These are phyloP conservation scores for Syrphus vitripennis DNA, from an alignment of 2,888 invertebrate species.

Conservation along the genomic window DNA sequence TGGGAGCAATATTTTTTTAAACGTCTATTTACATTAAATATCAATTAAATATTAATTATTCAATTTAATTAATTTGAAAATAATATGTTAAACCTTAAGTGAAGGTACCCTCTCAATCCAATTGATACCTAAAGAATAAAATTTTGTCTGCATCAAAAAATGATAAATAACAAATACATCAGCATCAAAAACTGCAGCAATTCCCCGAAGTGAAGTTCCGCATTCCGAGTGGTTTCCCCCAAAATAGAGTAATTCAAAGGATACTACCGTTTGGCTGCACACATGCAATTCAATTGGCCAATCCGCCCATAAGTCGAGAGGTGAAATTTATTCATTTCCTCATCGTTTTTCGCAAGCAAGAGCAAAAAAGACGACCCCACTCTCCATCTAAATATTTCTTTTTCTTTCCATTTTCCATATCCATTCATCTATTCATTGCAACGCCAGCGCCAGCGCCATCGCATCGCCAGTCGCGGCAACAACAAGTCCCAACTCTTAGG, in stretches of 20 bases:
- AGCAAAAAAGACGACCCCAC: slow-evolving; percentile 54
- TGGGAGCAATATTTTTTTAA: too few species aligned
- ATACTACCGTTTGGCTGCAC: slow-evolving; percentile 65
- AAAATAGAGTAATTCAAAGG: slow-evolving; percentile 67
- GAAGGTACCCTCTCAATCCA: neutral
- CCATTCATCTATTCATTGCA: slow-evolving; percentile 55
- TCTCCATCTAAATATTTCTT: slow-evolving; percentile 50
- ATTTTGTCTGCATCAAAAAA: slow-evolving; percentile 13
- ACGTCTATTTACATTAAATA: too few species aligned
- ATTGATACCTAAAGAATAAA: neutral
- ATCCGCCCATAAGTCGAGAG: slow-evolving; percentile 71
- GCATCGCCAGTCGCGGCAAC: slow-evolving; percentile 7
- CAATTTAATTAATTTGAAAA: too few species aligned
- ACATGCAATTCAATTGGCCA: slow-evolving; percentile 71
- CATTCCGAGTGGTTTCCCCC: slow-evolving; percentile 64
- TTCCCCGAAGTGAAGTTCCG: slow-evolving; percentile 68
- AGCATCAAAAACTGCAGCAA: slow-evolving; percentile 41
- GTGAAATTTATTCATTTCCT: slow-evolving; percentile 71
- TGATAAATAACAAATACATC: neutral
- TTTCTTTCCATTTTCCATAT: slow-evolving; percentile 59
- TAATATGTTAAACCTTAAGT: neutral
- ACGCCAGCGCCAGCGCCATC: neutral
- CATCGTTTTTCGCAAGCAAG: slow-evolving; percentile 58
- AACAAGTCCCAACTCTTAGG: neutral
- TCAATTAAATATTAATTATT: too few species aligned